Percentiles rank a stretch among this genome's conserved stretches.
Conservation (phyloP, 2,888 invertebrate species). For the Oeneis ivallda region DNA sequence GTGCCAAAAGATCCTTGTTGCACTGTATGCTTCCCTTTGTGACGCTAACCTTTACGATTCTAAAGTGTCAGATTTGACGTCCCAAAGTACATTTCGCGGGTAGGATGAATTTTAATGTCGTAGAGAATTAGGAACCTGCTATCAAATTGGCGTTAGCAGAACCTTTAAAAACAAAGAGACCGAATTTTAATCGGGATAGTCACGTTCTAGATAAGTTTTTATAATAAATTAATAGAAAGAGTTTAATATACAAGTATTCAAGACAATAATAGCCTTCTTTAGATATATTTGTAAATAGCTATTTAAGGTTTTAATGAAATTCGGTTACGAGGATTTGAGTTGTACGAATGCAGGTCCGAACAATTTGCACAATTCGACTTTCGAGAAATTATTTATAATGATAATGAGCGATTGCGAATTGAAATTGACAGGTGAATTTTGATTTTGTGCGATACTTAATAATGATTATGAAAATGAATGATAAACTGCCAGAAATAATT, state of each 20-base stretch:
- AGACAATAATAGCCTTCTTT: conserved; percentile 63
- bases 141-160: conserved; percentile 46
- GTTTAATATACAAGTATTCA: conserved; percentile 59
- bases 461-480: conserved; percentile 24
- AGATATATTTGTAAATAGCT: conserved; percentile 73
- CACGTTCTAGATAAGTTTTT: conserved; percentile 70
- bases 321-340: conserved; percentile 58
- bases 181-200: conserved; percentile 64
- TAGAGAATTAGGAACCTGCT: conserved; percentile 21
- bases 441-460: conserved; percentile 19
- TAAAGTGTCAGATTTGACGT: not conserved
- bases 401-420: conserved; percentile 53
- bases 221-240: conserved; percentile 56
- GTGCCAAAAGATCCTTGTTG: too few species aligned
- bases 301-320: conserved; percentile 40
- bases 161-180: conserved; percentile 41
- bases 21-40: not conserved
- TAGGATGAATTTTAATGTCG: not conserved
- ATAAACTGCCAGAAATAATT: conserved; percentile 30
- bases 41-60: not conserved
- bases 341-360: conserved; percentile 44
- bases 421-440: conserved; percentile 64
- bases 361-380: conserved; percentile 51
- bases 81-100: not conserved
- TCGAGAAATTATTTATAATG: conserved; percentile 43